Conservation (phyloP, 2,888 invertebrate species). For the Idaea biselata region DNA sequence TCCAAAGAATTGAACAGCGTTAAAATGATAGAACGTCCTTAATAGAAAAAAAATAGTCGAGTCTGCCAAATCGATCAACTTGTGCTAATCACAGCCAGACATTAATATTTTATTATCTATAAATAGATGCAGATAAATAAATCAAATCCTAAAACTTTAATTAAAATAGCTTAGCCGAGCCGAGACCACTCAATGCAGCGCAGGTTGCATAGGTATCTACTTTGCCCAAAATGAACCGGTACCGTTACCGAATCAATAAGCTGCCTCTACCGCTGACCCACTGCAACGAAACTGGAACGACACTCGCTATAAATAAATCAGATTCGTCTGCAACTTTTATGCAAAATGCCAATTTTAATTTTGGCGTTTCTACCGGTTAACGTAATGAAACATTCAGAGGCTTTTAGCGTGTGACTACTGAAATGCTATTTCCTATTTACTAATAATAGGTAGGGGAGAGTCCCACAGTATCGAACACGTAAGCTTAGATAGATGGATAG, state of each 20-base stretch:
- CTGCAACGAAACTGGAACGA: constrained; percentile 65
- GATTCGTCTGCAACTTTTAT: constrained; percentile 60
- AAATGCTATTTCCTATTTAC: not conserved
- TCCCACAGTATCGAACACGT: too few species aligned
- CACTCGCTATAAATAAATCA: constrained; percentile 67
- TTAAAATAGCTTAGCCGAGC: constrained; percentile 6
- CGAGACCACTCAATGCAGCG: constrained; percentile 11
- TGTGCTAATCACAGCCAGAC: too few species aligned
- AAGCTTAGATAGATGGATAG: too few species aligned
- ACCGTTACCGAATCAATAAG: constrained; percentile 73
- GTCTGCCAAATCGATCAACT: too few species aligned
- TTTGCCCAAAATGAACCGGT: constrained; percentile 69
- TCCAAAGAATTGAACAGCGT: too few species aligned
- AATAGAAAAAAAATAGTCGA: too few species aligned
- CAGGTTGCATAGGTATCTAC: constrained; percentile 32
- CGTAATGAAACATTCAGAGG: not conserved
- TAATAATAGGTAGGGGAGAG: too few species aligned
- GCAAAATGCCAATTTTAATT: constrained; percentile 57
- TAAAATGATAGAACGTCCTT: too few species aligned
- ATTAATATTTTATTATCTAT: not conserved
- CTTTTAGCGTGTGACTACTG: not conserved
- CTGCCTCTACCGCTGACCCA: constrained; percentile 65
- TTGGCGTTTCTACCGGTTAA: constrained; percentile 31
- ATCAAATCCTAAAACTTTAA: constrained; percentile 8
- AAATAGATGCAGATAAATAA: constrained; percentile 6